Base-by-base conservation (phyloP, 2,113 vertebrate genomes). In the Thamnophis sirtalis region DNA sequence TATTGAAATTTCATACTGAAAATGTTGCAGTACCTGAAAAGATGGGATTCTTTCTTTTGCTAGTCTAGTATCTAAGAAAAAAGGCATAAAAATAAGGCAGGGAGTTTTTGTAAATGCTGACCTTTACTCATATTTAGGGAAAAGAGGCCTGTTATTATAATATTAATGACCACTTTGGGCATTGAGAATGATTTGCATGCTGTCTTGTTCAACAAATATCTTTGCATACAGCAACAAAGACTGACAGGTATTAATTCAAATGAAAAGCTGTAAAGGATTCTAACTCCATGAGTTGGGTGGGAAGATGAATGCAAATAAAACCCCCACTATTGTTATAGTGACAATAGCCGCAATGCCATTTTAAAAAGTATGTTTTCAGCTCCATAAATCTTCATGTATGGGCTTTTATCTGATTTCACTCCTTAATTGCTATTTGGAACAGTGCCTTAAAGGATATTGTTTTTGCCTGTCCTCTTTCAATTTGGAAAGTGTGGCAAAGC, bases 371-470 rank as follows among this genome's bases (percentile, higher is more conserved):
- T 91, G 63, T 95, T 93, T 94, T 96, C 95, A 95, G 95, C 90
- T 92, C 91, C 60, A 51, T 89, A 89, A 92, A 91, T 96, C 95
- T 95, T 96, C 94, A 93, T 90, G 93, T 94, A 95, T 94, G 33
- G 93, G 94, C 94, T 96, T 93, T 91, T 89, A 89, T 95, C 94
- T 95, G 94, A 96, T 94, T 94, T 92, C 92, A 95, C 92, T 93
- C 91, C 94, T 95, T 96, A 95, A 95, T 96, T 96, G 94, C 92
- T 93, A 94, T 94, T 94, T 96, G 95, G 96, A 96, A 91, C 94
- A 26, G 58, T 93, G 91, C 94, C 93, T 94, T 93, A 92, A 90
- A 96, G 92, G 95, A 95, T 90, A 92, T 95, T 93, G 87, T 90
- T 93, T 88, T 94, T 94, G 93, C 91, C 90, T 92, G 50, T 33